Conservation (phyloP, 2,797 vertebrate genomes). For the Neosilurus hyrtlii region DNA sequence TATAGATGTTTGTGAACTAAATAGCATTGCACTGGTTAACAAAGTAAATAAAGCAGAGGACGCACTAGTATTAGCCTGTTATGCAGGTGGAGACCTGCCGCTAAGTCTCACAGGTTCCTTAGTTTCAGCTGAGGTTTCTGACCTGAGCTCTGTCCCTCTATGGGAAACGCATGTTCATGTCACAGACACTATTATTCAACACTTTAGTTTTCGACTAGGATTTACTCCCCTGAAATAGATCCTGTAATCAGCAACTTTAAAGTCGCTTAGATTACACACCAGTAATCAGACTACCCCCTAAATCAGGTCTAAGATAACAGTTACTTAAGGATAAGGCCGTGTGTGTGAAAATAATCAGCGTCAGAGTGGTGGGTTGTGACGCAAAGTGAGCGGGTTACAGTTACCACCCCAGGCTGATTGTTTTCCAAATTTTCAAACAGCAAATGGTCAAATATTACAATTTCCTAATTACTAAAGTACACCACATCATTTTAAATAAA, state of each 20-base stretch:
- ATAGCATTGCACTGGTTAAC: background rate
- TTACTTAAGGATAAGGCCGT: background rate
- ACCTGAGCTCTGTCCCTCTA: slow-evolving; percentile 41
- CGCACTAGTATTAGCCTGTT: background rate
- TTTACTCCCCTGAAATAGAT: slow-evolving; percentile 61
- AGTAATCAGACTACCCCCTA: slow-evolving; percentile 11
- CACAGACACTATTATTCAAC: slow-evolving; percentile 46
- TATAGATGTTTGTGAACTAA: background rate
- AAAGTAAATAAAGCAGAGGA: background rate
- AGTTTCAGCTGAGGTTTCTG: slow-evolving; percentile 41
- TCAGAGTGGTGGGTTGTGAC: background rate
- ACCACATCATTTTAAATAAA: background rate
- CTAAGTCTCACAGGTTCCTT: background rate
- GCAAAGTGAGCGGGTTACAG: background rate
- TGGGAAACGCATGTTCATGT: slow-evolving; percentile 13
- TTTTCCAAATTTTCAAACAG: background rate
- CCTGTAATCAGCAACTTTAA: slow-evolving; percentile 11
- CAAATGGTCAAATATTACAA: background rate
- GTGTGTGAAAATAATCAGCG: background rate
- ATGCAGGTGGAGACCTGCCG: background rate
- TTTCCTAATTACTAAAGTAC: background rate
- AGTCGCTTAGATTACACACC: slow-evolving; percentile 40
- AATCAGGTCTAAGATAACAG: background rate
- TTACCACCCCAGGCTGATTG: background rate
- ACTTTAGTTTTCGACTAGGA: slow-evolving; percentile 16